Percentiles rank a stretch among this genome's conserved stretches.
Evolutionary conservation across 2,888 invertebrate species (phyloP).

Genomic region (Apamea anceps): DNA sequence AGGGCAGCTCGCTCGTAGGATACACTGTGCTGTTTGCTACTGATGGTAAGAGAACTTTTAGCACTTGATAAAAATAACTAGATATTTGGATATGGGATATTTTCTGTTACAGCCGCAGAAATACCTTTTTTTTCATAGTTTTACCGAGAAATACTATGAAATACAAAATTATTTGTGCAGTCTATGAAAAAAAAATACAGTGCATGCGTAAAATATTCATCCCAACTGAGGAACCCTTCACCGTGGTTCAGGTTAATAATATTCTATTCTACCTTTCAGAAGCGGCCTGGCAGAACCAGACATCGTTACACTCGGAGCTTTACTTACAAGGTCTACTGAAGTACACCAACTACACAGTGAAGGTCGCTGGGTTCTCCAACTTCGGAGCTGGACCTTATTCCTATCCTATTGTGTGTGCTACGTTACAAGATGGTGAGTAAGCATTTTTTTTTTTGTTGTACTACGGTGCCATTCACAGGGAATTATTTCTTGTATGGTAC

Average conservation of each 20-base stretch:
- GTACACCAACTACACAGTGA: conserved; percentile 96
- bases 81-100: too few species aligned
- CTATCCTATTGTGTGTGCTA: conserved; percentile 93
- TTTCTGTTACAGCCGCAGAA: too few species aligned
- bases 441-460: not conserved
- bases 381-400: conserved; percentile 95
- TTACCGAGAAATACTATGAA: too few species aligned
- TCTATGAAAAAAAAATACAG: too few species aligned
- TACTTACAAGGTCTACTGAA: conserved; percentile 94
- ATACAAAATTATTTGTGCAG: too few species aligned
- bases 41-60: conserved; percentile 77
- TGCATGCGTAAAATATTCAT: too few species aligned
- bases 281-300: conserved; percentile 85
- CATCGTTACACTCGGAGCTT: conserved; percentile 93
- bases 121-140: too few species aligned
- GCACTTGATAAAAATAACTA: not conserved
- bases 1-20: conserved; percentile 92
- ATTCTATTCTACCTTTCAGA: conserved; percentile 70
- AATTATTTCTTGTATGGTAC: not conserved
- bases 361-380: conserved; percentile 95
- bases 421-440: conserved; percentile 94
- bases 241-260: too few species aligned
- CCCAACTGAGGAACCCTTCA: too few species aligned
- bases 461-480: not conserved
- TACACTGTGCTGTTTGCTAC: conserved; percentile 95